Percentiles rank a stretch among this genome's conserved stretches.
Conservation (phyloP, 1,140 invertebrate genomes). For the Zaprionus gabonicus region DNA sequence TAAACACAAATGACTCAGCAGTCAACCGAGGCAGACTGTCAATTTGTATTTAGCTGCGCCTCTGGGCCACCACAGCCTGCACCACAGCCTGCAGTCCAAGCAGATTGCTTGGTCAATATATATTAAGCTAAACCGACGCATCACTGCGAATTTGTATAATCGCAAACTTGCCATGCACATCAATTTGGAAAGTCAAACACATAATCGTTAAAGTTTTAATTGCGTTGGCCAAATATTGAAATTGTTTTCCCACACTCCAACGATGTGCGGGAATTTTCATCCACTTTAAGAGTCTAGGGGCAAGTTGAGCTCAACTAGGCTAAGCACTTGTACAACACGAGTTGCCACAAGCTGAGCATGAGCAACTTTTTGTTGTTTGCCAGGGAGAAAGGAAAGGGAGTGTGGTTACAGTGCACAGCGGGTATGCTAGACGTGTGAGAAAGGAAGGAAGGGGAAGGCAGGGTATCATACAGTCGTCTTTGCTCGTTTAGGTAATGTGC, state of each 20-base stretch:
- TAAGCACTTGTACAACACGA: background rate
- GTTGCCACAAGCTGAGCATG: background rate
- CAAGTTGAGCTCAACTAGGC: background rate
- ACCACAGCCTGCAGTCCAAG: background rate
- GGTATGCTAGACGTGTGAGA: background rate
- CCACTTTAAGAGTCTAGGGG: conserved; percentile 37
- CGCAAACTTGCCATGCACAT: conserved; percentile 53
- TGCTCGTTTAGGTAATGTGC: too few relatives aligned
- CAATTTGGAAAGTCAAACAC: conserved; percentile 62
- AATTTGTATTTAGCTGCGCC: conserved; percentile 20
- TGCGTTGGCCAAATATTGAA: conserved; percentile 50
- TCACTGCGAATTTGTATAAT: conserved; percentile 8
- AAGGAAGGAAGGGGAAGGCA: too few relatives aligned
- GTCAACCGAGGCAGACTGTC: conserved; percentile 1
- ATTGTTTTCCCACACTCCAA: conserved; percentile 13
- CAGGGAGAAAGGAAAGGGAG: background rate
- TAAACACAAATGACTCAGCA: conserved; percentile 55
- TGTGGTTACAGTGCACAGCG: background rate
- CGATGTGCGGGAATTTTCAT: conserved; percentile 11
- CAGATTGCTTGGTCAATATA: background rate
- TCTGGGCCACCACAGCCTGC: background rate
- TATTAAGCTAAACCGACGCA: background rate
- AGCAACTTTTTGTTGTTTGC: background rate
- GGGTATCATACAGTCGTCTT: too few relatives aligned
- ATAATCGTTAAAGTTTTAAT: conserved; percentile 77